Evolutionary conservation across 2,888 invertebrate species (phyloP), one percentile per base, ranked within the genome.

Genomic region (Drosophila koepferae): DNA sequence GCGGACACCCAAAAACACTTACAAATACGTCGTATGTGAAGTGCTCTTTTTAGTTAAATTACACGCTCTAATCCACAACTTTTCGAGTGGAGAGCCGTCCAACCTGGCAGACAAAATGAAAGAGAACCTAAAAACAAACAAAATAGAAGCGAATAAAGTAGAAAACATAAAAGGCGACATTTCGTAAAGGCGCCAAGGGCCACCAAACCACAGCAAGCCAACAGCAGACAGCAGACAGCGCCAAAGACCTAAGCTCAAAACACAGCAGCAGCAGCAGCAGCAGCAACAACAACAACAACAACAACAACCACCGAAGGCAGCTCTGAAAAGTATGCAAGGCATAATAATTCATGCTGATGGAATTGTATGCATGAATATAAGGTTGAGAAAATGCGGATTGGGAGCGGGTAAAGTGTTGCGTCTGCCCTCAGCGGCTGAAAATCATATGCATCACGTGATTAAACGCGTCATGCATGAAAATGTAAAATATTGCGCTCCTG

Each of bases 391-490:
- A 23, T 68, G 43, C 12, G 20, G 20, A 64, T 46, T 31, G 14
- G 44, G 41, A 34, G 51, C 8, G 28, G n/a, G 56, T 31, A 56
- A 43, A 60, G 60, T 60, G 60, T 49, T 62, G 66, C 54, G 55
- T 46, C 67, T 79, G 78, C 79, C 72, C 63, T 61, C 67, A 69
- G 66, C 65, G 80, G 82, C 81, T 81, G 78, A 83, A 88, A 90
- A 90, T 89, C 90, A 90, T 89, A 90, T 90, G 91, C 84, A 91
- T 86, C 91, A 91, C 90, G 89, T 91, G 91, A 91, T 89, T 91
- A 91, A 90, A 89, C 90, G 91, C 89, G 91, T 91, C 91, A 91
- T 90, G 91, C 90, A 91, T 90, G 89, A 90, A 91, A 89, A 90
- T 86, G 79, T 89, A 85, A 87, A 86, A 86, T 87, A 88, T 86